These are phyloP conservation scores for Drosophila paramelanica DNA, from an alignment of 2,888 invertebrate species.

Conservation along the genomic window DNA sequence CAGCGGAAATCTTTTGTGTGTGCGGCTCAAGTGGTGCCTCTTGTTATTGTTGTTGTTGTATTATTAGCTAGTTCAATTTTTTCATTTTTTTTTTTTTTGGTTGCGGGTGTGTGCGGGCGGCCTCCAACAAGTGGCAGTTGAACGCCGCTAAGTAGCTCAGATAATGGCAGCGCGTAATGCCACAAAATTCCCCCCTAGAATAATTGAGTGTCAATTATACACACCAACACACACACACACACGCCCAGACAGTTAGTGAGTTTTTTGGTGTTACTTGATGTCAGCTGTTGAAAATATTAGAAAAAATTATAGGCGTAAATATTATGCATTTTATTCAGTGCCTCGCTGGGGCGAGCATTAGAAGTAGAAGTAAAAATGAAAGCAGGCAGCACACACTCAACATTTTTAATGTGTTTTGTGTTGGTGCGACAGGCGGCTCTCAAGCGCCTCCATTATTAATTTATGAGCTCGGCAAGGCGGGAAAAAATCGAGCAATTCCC, in stretches of 20 bases:
- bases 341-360: slow-evolving; percentile 2
- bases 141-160: slow-evolving; percentile 76
- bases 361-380: slow-evolving; percentile 1
- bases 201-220: slow-evolving; percentile 77
- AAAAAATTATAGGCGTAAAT: slow-evolving; percentile 76
- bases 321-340: slow-evolving; percentile 67
- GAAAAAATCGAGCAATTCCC: slow-evolving; percentile 38
- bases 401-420: slow-evolving; percentile 53
- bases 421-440: slow-evolving; percentile 39
- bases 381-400: slow-evolving; percentile 13
- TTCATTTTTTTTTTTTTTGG: slow-evolving; percentile 34
- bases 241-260: slow-evolving; percentile 32
- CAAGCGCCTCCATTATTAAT: slow-evolving; percentile 72
- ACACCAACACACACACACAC: slow-evolving; percentile 38
- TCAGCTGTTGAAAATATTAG: slow-evolving; percentile 78
- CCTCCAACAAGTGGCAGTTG: slow-evolving; percentile 77
- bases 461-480: slow-evolving; percentile 55
- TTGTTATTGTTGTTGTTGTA: slow-evolving; percentile 55
- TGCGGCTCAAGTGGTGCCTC: slow-evolving; percentile 64
- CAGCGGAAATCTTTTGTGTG: slow-evolving; percentile 78
- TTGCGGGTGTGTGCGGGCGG: slow-evolving; percentile 65
- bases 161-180: slow-evolving; percentile 72
- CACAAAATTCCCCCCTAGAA: slow-evolving; percentile 54
- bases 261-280: slow-evolving; percentile 66
- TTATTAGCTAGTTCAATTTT: slow-evolving; percentile 75